phyloP scores from a whole-genome alignment of 2,888 invertebrate genomes.

The Orchestes rusci region DNA sequence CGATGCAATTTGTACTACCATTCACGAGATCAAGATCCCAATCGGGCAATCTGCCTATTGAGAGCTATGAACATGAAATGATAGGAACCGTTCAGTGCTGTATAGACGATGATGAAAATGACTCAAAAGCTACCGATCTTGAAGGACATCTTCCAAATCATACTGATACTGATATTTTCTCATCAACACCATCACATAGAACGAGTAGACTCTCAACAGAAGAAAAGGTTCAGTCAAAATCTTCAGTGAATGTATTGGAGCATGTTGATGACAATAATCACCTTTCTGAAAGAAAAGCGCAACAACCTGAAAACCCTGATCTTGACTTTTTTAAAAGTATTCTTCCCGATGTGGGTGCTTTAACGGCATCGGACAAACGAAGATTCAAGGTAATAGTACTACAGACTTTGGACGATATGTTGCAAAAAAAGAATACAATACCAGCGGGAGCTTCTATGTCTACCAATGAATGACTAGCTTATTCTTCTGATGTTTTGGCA shows the following conservation, averaged over 20 bases:
- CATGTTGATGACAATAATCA: slow-evolving; percentile 10
- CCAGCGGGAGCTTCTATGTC: no score
- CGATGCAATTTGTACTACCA: slow-evolving; percentile 12
- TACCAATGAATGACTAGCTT: no score
- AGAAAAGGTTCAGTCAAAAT: slow-evolving; percentile 8
- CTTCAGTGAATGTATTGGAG: slow-evolving; percentile 16
- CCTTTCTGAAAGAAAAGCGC: slow-evolving; percentile 1
- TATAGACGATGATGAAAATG: slow-evolving; percentile 15
- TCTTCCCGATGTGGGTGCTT: slow-evolving; percentile 15
- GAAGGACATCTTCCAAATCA: slow-evolving; percentile 12
- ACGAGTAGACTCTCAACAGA: no score
- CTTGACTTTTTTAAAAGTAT: slow-evolving; percentile 18
- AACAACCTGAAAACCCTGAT: slow-evolving; percentile 14
- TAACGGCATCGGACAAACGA: slow-evolving; percentile 14
- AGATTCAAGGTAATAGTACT: slow-evolving; percentile 14
- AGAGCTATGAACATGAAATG: slow-evolving; percentile 13
- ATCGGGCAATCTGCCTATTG: slow-evolving; percentile 15
- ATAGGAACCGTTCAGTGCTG: no score
- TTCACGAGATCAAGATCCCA: slow-evolving; percentile 10
- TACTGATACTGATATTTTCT: slow-evolving; percentile 10
- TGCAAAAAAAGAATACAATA: slow-evolving; percentile 11
- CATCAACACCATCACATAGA: slow-evolving; percentile 10
- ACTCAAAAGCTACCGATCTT: slow-evolving; percentile 12
- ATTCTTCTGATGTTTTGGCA: no score
- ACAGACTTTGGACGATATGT: slow-evolving; percentile 15